phyloP scores from a whole-genome alignment of 2,113 vertebrate genomes.

The Pachypanchax playfairii region DNA sequence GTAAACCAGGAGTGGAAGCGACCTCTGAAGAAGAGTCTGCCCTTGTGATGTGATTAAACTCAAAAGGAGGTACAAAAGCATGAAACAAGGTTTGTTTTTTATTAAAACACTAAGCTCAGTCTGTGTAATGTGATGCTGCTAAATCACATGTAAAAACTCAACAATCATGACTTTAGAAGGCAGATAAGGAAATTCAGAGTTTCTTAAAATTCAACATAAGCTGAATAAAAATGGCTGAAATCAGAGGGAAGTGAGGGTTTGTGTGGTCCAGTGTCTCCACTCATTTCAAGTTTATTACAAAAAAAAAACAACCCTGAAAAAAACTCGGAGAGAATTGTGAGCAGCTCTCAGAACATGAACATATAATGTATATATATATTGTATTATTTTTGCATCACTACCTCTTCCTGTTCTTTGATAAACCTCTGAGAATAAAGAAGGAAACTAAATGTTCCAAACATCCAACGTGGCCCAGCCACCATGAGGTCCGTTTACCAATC shows the following conservation, averaged over 20 bases:
- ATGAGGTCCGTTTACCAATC: constrained; percentile 72
- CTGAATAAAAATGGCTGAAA: constrained; percentile 55
- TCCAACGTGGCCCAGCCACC: constrained; percentile 81
- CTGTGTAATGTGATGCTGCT: constrained; percentile 22
- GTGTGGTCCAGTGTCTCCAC: constrained; percentile 77
- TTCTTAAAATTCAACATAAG: constrained; percentile 59
- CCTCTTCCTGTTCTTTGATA: constrained; percentile 63
- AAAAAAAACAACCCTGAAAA: constrained; percentile 72
- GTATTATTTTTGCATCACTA: constrained; percentile 46
- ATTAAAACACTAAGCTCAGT: constrained; percentile 17
- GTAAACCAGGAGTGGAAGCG: constrained; percentile 2
- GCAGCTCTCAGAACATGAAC: constrained; percentile 57
- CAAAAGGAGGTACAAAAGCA: constrained; percentile 13
- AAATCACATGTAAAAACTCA: constrained; percentile 30
- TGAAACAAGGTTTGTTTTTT: background rate
- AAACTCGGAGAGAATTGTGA: constrained; percentile 56
- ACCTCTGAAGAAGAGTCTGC: constrained; percentile 23
- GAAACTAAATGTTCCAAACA: constrained; percentile 62
- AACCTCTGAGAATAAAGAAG: constrained; percentile 67
- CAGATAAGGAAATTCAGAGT: constrained; percentile 71
- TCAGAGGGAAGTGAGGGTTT: constrained; percentile 68
- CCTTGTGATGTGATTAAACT: constrained; percentile 15
- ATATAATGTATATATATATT: too few species aligned
- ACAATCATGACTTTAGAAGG: constrained; percentile 61
- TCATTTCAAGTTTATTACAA: constrained; percentile 77